phyloP scores from a whole-genome alignment of 2,888 invertebrate genomes.

The Rhyacophila evoluta region DNA sequence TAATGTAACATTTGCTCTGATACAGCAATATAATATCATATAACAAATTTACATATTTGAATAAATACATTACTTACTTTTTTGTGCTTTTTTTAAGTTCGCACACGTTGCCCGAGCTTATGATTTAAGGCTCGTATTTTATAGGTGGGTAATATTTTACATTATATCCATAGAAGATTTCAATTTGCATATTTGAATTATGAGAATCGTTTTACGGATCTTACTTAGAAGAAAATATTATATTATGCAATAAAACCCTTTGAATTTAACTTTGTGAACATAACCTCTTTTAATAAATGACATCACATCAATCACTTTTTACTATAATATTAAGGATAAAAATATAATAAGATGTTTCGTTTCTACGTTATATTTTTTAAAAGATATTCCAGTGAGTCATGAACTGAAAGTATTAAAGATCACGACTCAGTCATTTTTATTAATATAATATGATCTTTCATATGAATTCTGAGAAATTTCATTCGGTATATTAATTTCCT shows the following conservation, averaged over 20 bases:
- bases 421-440: background rate
- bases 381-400: background rate
- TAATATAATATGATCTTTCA: background rate
- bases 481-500: conserved; percentile 14
- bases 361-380: background rate
- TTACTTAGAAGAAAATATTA: background rate
- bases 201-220: background rate
- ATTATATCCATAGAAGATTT: background rate
- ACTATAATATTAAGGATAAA: background rate
- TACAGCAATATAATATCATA: no score
- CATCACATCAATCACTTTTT: background rate
- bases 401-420: conserved; percentile 13
- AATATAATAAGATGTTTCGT: background rate
- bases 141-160: background rate
- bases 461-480: background rate
- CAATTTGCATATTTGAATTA: conserved; percentile 6
- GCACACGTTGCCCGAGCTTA: no score
- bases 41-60: no score
- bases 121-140: no score
- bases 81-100: no score
- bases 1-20: no score
- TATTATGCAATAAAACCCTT: background rate
- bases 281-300: background rate
- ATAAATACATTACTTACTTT: no score
- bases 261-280: background rate